Evolutionary conservation across 2,113 vertebrate genomes (phyloP), one percentile per base, ranked within the genome.

Genomic region (Hypomesus transpacificus): DNA sequence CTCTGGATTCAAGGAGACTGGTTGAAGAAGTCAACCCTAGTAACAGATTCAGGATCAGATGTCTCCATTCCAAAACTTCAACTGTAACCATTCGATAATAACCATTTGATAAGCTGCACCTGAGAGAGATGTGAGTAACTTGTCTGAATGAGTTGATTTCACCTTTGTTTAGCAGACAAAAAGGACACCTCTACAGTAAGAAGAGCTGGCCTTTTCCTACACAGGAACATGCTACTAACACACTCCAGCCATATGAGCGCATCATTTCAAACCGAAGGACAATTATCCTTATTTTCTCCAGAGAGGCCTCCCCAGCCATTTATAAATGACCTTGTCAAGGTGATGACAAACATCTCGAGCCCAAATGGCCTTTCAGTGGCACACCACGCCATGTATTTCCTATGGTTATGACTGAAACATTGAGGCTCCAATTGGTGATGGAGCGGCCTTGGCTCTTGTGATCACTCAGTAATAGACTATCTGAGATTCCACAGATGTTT

Each of bases 321-420:
- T 76, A 86, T 76, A 77, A 77, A 63, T 81, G 69, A 79, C 76
- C 79, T 75, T 75, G 56, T 22, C 70, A 66, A 7, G 31, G 67
- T 73, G 52, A 76, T 75, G 82, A 82, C 71, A 82, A 79, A 52
- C 73, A 77, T 69, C 34, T 62, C 66, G 68, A 80, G 64, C 59
- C 69, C 70, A 79, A 68, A 72, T 61, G 62, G 67, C 80, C 67
- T 69, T 80, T 51, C 28, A 70, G 22, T 66, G 20, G 61, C 6
- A 9, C 31, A 18, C 16, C 31, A 8, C 14, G 31, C 28, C 68
- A 5, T 66, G 51, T 60, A 64, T 72, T 77, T 77, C 70, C 75
- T 69, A 61, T 53, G 17, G 69, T 39, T 65, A 46, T 46, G n/a
- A 22, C 79, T 58, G 66, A 75, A 75, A 67, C 57, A 59, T n/a